phyloP scores from a whole-genome alignment of 2,113 vertebrate species.

The Dasyurus viverrinus region DNA sequence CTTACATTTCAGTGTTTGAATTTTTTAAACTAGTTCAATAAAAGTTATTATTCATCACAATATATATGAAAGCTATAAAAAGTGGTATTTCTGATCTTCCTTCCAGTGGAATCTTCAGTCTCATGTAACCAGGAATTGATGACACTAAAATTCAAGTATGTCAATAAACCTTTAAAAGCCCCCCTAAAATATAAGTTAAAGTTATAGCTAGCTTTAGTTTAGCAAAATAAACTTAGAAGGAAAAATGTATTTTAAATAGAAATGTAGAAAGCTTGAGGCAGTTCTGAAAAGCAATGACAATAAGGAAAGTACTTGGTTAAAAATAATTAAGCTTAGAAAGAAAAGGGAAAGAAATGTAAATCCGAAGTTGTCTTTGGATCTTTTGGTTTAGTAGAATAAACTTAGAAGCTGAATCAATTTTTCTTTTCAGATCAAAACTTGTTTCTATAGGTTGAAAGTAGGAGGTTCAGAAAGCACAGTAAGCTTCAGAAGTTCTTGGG shows the following conservation, averaged over 20 bases:
- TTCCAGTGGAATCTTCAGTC: constrained; percentile 31
- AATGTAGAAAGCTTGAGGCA: background rate
- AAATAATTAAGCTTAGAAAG: constrained; percentile 18
- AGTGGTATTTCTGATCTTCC: constrained; percentile 10
- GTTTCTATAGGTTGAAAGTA: background rate
- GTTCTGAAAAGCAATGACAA: constrained; percentile 7
- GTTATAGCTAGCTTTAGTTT: background rate
- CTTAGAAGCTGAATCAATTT: background rate
- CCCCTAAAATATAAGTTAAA: constrained; percentile 9
- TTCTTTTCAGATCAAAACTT: background rate
- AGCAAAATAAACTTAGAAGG: background rate
- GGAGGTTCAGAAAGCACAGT: constrained; percentile 9
- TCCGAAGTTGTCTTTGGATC: background rate
- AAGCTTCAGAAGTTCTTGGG: background rate
- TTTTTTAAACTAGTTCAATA: background rate
- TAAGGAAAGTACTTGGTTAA: constrained; percentile 3
- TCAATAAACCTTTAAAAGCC: constrained; percentile 31
- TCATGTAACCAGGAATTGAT: background rate
- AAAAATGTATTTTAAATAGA: background rate
- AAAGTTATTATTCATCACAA: background rate
- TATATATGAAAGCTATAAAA: constrained; percentile 34
- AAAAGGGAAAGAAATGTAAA: background rate
- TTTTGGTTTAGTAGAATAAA: constrained; percentile 8
- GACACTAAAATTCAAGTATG: constrained; percentile 14
- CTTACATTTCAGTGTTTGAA: background rate